Evolutionary conservation across 1,140 invertebrate species (phyloP), one percentile per base, ranked within the genome.

Genomic region (Formica exsecta): DNA sequence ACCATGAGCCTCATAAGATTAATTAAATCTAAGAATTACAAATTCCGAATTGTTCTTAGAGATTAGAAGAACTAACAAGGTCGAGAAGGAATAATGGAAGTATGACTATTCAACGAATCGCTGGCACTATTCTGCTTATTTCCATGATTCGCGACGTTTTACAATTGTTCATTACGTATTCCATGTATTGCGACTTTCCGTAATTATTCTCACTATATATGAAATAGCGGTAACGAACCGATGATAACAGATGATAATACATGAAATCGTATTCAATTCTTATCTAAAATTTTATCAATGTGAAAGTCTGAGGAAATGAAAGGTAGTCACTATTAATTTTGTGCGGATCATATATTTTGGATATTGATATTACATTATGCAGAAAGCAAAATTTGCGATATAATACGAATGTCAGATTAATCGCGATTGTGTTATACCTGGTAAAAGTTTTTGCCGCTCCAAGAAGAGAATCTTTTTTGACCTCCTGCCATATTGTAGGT

Each of bases 91-190:
- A 19, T 2, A 2, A 2, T 19, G 36, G 11, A 79, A 79, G 29
- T 38, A 44, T 61, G 22, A 73, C 25, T 81, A 41, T 81, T 16
- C 22, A 41, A 48, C 36, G 32, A 68, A 54, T 41, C 29, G 44
- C 38, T 44, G 77, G 8, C 44, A 64, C 11, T 36, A 41, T 57
- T 68, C 36, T n/a, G 16, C 11, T 25, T 59, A 71, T 81, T 81
- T 81, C 38, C 54, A 38, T 59, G 38, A 81, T 61, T 81, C 25
- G 16, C 38, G 51, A 6, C 36, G 25, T 25, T 61, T 44, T 29
- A 81, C 38, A 81, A 73, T 71, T 29, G 54, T 81, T 81, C 64
- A 81, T 81, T 81, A 70, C 16, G 16, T 70, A 81, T 81, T 71
- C 66, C 25, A 22, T 41, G 29, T 3, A 36, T 54, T 22, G 65